A percentile compares a stretch with the other conserved stretches of the same genome.
These are phyloP conservation scores for Sebastes jordani DNA, from an alignment of 2,797 vertebrate species.

Conservation along the genomic window DNA sequence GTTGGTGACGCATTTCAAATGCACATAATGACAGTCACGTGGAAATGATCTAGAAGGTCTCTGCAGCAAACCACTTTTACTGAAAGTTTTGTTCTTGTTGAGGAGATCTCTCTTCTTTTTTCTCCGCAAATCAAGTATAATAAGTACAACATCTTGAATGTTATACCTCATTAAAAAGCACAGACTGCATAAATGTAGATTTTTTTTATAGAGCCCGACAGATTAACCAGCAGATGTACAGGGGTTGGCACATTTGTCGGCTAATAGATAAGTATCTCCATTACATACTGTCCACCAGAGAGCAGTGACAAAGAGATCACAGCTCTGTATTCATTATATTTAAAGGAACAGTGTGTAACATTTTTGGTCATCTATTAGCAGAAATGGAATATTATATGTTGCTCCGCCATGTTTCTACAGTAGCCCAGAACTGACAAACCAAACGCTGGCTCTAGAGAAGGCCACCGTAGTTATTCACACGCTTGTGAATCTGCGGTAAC, in stretches of 20 bases:
- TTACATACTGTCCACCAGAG: no score
- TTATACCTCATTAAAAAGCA: not conserved
- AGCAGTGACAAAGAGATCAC: not conserved
- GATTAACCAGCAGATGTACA: not conserved
- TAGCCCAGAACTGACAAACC: no score
- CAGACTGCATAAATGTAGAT: no score
- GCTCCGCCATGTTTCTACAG: rapidly evolving
- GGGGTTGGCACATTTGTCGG: not conserved
- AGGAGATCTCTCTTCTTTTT: not conserved
- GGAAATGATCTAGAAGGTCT: not conserved
- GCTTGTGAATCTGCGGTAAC: no score
- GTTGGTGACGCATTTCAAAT: conserved; percentile 4
- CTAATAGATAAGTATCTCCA: no score
- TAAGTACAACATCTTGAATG: not conserved
- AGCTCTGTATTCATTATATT: not conserved
- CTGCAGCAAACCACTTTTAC: not conserved
- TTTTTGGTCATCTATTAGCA: no score
- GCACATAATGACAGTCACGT: not conserved
- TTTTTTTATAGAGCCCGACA: not conserved
- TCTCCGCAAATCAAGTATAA: not conserved
- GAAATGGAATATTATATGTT: no score
- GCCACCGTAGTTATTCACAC: no score
- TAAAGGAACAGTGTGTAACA: not conserved
- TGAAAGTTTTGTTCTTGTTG: not conserved
- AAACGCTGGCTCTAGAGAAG: no score